Evolutionary conservation across 53 echinoderm and acorn worm species (phyloP), one percentile per base, ranked within the genome.

Genomic region (Holothuria leucospilota): DNA sequence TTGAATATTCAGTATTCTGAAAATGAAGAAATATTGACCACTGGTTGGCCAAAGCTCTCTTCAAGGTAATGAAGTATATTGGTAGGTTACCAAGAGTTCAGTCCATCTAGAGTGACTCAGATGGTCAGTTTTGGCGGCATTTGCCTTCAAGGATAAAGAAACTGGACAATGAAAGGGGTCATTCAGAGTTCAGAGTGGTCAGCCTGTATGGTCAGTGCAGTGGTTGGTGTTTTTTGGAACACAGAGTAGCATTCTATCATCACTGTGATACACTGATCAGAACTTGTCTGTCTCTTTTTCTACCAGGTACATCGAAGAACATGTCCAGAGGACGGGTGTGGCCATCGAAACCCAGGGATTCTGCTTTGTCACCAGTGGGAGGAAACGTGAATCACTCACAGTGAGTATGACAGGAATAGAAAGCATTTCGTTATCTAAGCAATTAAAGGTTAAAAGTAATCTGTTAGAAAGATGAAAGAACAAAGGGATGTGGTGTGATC

Each of bases 331-430:
- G 39, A 99, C 99, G 16, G 99, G 99, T 28, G 99, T 99, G 39
- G 99, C 99, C 70, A 99, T 99, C 69, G 99, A 99, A 39, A 99
- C 99, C 52, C 99, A 99, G 69, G 99, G 99, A 6, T 99, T 99
- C 90, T 90, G 93, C 42, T 99, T 99, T 75, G 94, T 99, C 86
- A 99, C 99, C 13, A 99, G 99, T 56, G 99, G 99, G 27, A 88
- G 99, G 59, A 99, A 99, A 81, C 89, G 98, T 24, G 98, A 98
- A 60, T 98, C 98, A 29, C 98, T 98, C 90, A 98, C 98, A 62
- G 98, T 98, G 90, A 92, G 98, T 90, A 20, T 13, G 24, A 56
- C 18, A 56, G 5, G 56, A 56, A 18, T 56, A 18, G 56, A 56
- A 56, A 56, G 8, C 56, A 56, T 13, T 16, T 56, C 56, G 0